Percentiles rank a stretch among this genome's conserved stretches.
Conservation (phyloP, 2,888 invertebrate genomes). For the Agrenia bidenticulata region DNA sequence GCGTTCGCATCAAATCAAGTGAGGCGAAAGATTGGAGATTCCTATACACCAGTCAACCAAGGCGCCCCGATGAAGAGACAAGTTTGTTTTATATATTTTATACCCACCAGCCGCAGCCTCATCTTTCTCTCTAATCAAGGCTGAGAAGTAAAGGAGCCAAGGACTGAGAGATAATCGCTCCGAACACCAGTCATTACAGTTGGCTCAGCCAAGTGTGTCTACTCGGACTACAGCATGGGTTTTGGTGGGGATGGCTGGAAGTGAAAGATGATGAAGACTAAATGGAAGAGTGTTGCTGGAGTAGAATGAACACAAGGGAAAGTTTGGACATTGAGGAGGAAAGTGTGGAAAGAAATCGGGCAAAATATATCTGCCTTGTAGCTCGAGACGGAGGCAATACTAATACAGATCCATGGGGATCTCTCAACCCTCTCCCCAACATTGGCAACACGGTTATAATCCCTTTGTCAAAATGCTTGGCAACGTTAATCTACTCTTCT, state of each 20-base stretch:
- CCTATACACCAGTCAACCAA: too few relatives aligned
- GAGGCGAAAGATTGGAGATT: too few relatives aligned
- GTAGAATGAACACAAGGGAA: background rate
- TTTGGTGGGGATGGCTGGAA: slow-evolving; percentile 1
- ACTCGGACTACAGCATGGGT: background rate
- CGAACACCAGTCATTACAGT: background rate
- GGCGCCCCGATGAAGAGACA: too few relatives aligned
- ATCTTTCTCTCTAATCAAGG: too few relatives aligned
- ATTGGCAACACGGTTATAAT: slow-evolving; percentile 40
- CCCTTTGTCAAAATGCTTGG: slow-evolving; percentile 41
- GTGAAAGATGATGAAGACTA: slow-evolving; percentile 9
- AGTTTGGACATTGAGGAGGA: slow-evolving; percentile 1
- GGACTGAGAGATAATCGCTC: background rate
- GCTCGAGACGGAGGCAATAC: too few relatives aligned
- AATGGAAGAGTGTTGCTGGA: background rate
- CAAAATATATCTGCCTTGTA: too few relatives aligned
- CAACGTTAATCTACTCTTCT: slow-evolving; percentile 40
- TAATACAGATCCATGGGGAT: too few relatives aligned
- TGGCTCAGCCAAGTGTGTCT: too few relatives aligned
- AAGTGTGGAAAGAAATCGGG: slow-evolving; percentile 16
- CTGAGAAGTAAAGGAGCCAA: too few relatives aligned
- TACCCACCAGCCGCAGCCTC: too few relatives aligned
- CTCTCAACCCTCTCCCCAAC: slow-evolving; percentile 10
- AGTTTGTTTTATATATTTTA: too few relatives aligned
- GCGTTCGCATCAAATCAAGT: too few relatives aligned